A percentile compares a stretch with the other conserved stretches of the same genome.
Evolutionary conservation across 2,888 invertebrate genomes (phyloP).

Genomic region (Diaphora mendica): DNA sequence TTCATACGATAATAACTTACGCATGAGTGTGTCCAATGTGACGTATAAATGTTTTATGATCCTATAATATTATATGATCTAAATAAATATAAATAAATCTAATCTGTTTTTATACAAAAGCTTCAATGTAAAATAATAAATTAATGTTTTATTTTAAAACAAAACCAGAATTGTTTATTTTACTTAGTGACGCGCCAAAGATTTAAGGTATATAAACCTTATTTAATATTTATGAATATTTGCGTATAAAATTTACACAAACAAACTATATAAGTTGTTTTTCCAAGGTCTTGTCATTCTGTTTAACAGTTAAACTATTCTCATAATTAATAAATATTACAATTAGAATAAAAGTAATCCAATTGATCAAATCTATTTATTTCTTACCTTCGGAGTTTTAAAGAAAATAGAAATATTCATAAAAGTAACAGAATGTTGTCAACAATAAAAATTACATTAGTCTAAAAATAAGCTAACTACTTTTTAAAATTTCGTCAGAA

Average conservation of each 20-base stretch:
- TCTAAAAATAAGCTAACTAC: background rate
- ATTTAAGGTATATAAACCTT: background rate
- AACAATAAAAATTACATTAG: background rate
- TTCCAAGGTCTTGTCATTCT: no score
- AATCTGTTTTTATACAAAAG: background rate
- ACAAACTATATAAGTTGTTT: no score
- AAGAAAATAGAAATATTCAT: no score
- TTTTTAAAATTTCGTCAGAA: background rate
- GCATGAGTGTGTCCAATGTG: conserved; percentile 12
- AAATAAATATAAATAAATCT: background rate
- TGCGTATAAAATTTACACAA: no score
- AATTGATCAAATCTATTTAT: no score
- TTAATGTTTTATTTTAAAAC: background rate
- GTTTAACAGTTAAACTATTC: no score
- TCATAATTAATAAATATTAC: no score
- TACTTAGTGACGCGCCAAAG: background rate
- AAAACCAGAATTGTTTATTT: background rate
- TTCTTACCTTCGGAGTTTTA: no score
- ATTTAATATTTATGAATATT: background rate
- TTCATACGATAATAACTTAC: conserved; percentile 31
- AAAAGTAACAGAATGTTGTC: no score
- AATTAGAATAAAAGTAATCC: no score
- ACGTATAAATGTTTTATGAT: conserved; percentile 31
- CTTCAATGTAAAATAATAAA: background rate
- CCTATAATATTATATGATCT: conserved; percentile 24